These are phyloP conservation scores for Lasioglossum pauxillum DNA, from an alignment of 2,888 invertebrate genomes.

Conservation along the genomic window DNA sequence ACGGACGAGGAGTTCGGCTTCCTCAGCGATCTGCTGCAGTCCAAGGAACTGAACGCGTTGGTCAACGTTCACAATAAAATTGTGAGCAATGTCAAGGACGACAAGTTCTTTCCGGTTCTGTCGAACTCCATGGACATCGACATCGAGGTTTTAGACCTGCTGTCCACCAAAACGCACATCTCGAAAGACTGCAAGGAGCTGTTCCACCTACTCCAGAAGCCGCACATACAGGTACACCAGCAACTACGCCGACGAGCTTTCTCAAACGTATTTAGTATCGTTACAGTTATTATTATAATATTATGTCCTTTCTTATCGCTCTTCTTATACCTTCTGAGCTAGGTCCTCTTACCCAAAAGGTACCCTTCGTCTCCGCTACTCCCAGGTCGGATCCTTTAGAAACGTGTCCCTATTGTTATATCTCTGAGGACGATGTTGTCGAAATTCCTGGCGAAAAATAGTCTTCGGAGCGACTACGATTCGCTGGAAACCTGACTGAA, in stretches of 20 bases:
- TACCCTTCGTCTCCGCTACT: not conserved
- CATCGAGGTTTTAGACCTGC: slow-evolving; percentile 92
- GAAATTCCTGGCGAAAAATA: not conserved
- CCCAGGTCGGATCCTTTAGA: not conserved
- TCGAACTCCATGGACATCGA: slow-evolving; percentile 92
- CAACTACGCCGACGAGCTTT: not conserved
- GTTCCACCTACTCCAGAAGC: slow-evolving; percentile 92
- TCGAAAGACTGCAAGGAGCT: slow-evolving; percentile 93
- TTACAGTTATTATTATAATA: not conserved
- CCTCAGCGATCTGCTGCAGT: slow-evolving; percentile 92
- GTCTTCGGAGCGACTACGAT: not conserved
- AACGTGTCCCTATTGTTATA: not conserved
- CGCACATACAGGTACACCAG: slow-evolving; percentile 93
- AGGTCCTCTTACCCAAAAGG: not conserved
- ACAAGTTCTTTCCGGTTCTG: slow-evolving; percentile 92
- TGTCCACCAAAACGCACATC: slow-evolving; percentile 88
- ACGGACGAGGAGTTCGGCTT: slow-evolving; percentile 94
- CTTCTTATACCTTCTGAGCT: not conserved
- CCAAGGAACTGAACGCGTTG: slow-evolving; percentile 94
- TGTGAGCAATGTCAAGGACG: slow-evolving; percentile 92
- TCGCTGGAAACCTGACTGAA: not conserved
- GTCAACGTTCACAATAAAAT: slow-evolving; percentile 97
- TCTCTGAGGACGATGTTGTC: not conserved
- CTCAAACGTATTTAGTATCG: not conserved
- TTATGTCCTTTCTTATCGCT: too few relatives aligned